Evolutionary conservation across 2,113 vertebrate genomes (phyloP), one percentile per base, ranked within the genome.

Genomic region (Hylia prasina): DNA sequence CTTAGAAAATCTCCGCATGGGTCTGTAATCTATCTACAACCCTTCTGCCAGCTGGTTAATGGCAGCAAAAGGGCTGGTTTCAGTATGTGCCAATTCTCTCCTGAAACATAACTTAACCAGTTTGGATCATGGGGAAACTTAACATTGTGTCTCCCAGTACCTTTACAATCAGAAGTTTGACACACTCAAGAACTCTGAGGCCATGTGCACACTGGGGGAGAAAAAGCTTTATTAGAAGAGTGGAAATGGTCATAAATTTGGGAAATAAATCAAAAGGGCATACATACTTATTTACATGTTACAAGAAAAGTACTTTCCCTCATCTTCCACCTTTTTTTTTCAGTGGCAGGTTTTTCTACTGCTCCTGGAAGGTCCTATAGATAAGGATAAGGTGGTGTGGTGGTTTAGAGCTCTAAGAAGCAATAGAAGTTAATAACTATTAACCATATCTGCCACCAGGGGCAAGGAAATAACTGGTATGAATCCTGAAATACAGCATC

Each of bases 331-430:
- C 14, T 23, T 8, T 57, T 30, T 39, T 72, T 77, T 76, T 15
- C 31, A n/a, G 19, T 7, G 60, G 1, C 2, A 8, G 0, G 2
- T 44, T 68, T 92, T 80, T 28, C 27, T 7, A 3, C 50, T 3
- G 1, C 11, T 66, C 14, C 19, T 1, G 0, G 45, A 30, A 37
- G 45, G 15, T 58, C 11, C 15, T 16, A 0, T 18, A 28, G 21
- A 11, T 39, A 40, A 65, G 37, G 42, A 22, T 18, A n/a, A 77
- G 24, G 42, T 37, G 6, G 7, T 33, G 35, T 12, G 31, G 25
- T 75, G 23, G 10, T 12, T 61, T 80, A n/a, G 28, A 87, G 7
- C 13, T 63, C 23, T 70, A 76, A 81, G 42, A 77, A 77, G 10
- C 15, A 50, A 24, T 3, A 66, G 17, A 50, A 73, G 7, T 33